A percentile compares a stretch with the other conserved stretches of the same genome.
phyloP scores from a whole-genome alignment of 2,113 vertebrate genomes.

The Podilymbus podiceps region DNA sequence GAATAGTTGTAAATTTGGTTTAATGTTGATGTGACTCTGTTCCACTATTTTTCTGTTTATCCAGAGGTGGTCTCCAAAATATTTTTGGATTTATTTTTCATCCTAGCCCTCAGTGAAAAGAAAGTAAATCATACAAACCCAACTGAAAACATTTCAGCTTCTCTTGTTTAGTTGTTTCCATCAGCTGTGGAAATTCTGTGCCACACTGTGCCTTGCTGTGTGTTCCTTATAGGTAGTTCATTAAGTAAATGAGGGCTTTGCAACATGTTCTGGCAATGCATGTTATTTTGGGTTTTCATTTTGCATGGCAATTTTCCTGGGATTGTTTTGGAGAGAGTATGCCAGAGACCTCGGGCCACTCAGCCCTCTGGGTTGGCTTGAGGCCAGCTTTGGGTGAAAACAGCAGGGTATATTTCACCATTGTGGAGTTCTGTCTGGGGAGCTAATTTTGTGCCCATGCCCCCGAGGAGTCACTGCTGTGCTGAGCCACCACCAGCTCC shows the following conservation, averaged over 20 bases:
- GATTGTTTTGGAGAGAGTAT: conserved; percentile 34
- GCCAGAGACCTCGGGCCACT: not conserved
- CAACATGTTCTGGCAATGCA: not conserved
- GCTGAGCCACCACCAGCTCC: not conserved
- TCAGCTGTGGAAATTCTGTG: not conserved
- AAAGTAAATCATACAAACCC: not conserved
- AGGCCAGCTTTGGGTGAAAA: not conserved
- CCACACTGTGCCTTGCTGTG: not conserved
- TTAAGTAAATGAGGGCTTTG: conserved; percentile 29
- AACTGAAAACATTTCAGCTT: not conserved
- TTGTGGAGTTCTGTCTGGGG: not conserved
- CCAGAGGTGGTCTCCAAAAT: not conserved
- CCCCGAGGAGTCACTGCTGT: not conserved
- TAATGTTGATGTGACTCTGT: not conserved
- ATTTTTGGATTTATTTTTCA: not conserved
- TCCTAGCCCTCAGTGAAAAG: not conserved
- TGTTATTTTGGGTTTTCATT: not conserved
- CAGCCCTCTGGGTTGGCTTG: not conserved
- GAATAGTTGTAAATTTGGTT: not conserved
- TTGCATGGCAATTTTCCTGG: not conserved
- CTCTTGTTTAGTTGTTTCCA: not conserved
- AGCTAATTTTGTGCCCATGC: not conserved
- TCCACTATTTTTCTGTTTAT: not conserved
- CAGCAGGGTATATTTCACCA: not conserved
- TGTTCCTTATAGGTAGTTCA: not conserved